Percentiles rank a stretch among this genome's conserved stretches.
These are phyloP conservation scores for Leptodactylus fuscus DNA, from an alignment of 2,113 vertebrate genomes.

Conservation along the genomic window DNA sequence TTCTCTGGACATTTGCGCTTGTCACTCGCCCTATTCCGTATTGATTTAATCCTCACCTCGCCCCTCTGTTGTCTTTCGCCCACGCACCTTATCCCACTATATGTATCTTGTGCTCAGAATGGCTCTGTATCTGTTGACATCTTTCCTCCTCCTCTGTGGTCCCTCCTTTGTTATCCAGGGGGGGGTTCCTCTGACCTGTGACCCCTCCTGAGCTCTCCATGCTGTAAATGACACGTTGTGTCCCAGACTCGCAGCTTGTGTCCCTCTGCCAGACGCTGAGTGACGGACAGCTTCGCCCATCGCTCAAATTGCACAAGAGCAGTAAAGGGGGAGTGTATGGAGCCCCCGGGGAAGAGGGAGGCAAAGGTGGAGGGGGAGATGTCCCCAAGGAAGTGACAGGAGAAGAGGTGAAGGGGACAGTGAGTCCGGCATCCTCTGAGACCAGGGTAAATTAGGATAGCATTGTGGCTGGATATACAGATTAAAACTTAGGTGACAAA, in stretches of 20 bases:
- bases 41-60: too few species aligned
- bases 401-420: too few species aligned
- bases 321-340: slow-evolving; percentile 5
- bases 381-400: slow-evolving; percentile 37
- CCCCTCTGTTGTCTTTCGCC: too few species aligned
- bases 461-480: neutral
- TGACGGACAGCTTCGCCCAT: slow-evolving; percentile 60
- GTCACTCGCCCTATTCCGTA: too few species aligned
- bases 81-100: slow-evolving; percentile 56
- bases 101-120: slow-evolving; percentile 64
- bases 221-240: slow-evolving; percentile 59
- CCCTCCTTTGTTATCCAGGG: slow-evolving; percentile 53
- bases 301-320: slow-evolving; percentile 58
- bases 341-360: slow-evolving; percentile 26
- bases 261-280: slow-evolving; percentile 56
- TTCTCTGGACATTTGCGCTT: too few species aligned
- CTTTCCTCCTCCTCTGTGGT: slow-evolving; percentile 60
- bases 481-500: slow-evolving; percentile 18
- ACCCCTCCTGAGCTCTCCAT: slow-evolving; percentile 52
- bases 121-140: slow-evolving; percentile 58
- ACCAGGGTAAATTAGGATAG: neutral
- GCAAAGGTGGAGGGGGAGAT: neutral
- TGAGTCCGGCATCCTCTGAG: too few species aligned
- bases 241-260: slow-evolving; percentile 59
- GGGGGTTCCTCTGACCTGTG: slow-evolving; percentile 53